A percentile compares a stretch with the other conserved stretches of the same genome.
These are phyloP conservation scores for Drosophila littoralis DNA, from an alignment of 1,140 invertebrate genomes.

Conservation along the genomic window DNA sequence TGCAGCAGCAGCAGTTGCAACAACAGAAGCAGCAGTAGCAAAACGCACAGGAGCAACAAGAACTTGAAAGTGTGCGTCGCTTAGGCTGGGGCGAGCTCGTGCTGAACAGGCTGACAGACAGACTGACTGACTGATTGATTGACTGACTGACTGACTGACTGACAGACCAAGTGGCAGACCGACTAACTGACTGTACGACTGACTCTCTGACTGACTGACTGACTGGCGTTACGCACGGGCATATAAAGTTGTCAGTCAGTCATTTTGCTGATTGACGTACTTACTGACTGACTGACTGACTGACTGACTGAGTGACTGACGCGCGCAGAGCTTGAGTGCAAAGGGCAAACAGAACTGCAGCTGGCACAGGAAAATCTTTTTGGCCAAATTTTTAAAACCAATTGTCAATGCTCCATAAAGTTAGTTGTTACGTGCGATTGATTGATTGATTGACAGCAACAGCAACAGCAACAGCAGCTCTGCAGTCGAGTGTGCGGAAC, in stretches of 20 bases:
- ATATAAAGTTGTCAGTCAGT: conserved; percentile 41
- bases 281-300: conserved; percentile 37
- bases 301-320: too few species aligned
- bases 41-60: conserved; percentile 34
- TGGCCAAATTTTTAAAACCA: conserved; percentile 56
- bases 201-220: conserved; percentile 18
- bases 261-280: conserved; percentile 43
- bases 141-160: not conserved
- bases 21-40: too few species aligned
- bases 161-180: not conserved
- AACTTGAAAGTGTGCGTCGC: conserved; percentile 44
- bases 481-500: too few species aligned
- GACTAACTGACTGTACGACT: conserved; percentile 8
- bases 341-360: conserved; percentile 37
- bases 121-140: too few species aligned
- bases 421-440: conserved; percentile 51
- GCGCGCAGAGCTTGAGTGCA: conserved; percentile 22
- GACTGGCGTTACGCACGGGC: conserved; percentile 31
- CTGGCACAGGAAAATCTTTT: conserved; percentile 42
- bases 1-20: conserved; percentile 5
- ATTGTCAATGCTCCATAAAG: conserved; percentile 45
- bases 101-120: not conserved
- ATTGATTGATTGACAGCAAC: conserved; percentile 46
- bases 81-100: conserved; percentile 42
- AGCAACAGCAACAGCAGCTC: conserved; percentile 1